Percentiles rank a stretch among this genome's conserved stretches.
Evolutionary conservation across 2,888 invertebrate genomes (phyloP).

Genomic region (Crioceris asparagi): DNA sequence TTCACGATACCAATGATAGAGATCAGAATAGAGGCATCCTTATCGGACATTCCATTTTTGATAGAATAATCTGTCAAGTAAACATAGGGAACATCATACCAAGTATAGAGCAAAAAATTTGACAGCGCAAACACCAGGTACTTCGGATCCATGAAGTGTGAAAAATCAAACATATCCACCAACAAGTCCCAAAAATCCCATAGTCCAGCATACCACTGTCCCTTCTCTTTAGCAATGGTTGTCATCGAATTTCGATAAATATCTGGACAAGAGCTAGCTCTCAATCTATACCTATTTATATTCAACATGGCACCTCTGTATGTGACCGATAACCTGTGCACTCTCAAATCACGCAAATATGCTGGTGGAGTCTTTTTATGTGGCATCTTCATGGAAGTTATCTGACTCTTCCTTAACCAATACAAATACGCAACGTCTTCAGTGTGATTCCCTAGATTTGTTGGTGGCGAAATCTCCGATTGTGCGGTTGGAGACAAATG

Average conservation of each 20-base stretch:
- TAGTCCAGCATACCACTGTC: constrained; percentile 60
- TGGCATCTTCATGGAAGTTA: constrained; percentile 31
- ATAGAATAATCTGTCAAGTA: constrained; percentile 76
- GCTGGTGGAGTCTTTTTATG: constrained; percentile 43
- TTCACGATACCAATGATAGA: constrained; percentile 81
- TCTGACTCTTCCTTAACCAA: constrained; percentile 46
- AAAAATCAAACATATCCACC: constrained; percentile 70
- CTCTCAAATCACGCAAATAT: constrained; percentile 60
- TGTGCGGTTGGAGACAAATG: constrained; percentile 30
- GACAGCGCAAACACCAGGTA: constrained; percentile 75
- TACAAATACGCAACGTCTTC: constrained; percentile 42
- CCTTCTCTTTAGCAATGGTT: constrained; percentile 71
- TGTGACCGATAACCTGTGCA: constrained; percentile 67
- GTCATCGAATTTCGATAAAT: constrained; percentile 80
- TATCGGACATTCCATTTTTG: constrained; percentile 55
- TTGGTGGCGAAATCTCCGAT: too few relatives aligned
- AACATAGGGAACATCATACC: constrained; percentile 90
- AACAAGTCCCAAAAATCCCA: constrained; percentile 70
- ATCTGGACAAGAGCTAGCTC: constrained; percentile 84
- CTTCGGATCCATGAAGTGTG: constrained; percentile 62
- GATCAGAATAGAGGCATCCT: constrained; percentile 69
- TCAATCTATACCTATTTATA: constrained; percentile 65
- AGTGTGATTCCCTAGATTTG: constrained; percentile 34
- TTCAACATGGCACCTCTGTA: constrained; percentile 80
- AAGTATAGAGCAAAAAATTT: constrained; percentile 82